A percentile compares a stretch with the other conserved stretches of the same genome.
phyloP scores from a whole-genome alignment of 2,888 invertebrate species.

The Microchrysa polita region DNA sequence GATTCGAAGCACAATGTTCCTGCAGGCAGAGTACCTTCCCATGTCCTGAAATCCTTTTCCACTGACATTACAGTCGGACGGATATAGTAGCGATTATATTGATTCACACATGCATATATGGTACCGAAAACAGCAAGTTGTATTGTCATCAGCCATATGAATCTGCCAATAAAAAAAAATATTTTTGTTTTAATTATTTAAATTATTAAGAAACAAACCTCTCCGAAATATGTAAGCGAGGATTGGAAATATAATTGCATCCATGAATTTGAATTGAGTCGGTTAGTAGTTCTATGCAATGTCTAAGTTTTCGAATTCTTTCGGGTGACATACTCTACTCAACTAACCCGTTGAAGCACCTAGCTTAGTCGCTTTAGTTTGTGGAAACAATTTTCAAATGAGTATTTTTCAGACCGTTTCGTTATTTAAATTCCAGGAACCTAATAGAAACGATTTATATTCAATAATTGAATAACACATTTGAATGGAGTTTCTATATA shows the following conservation, averaged over 20 bases:
- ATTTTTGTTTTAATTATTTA: too few species aligned
- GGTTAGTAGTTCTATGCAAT: not conserved
- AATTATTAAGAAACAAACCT: conserved; percentile 3
- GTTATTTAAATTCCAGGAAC: too few species aligned
- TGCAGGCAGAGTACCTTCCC: conserved; percentile 49
- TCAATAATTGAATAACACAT: too few species aligned
- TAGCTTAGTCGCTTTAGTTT: too few species aligned
- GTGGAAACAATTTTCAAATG: too few species aligned
- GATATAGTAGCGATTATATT: conserved; percentile 45
- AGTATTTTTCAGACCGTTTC: too few species aligned
- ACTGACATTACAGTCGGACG: conserved; percentile 49
- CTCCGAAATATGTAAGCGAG: not conserved
- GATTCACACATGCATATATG: conserved; percentile 19
- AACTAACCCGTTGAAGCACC: too few species aligned
- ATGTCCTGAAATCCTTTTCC: conserved; percentile 45
- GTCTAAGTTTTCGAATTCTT: not conserved
- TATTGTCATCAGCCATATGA: conserved; percentile 1
- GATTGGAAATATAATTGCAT: conserved; percentile 17
- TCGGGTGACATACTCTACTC: not conserved
- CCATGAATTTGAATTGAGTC: conserved; percentile 5
- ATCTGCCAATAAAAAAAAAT: not conserved
- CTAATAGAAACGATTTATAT: too few species aligned
- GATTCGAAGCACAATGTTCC: conserved; percentile 46
- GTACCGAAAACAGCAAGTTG: conserved; percentile 6
- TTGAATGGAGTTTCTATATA: too few species aligned